Base-by-base conservation (phyloP, 2,888 invertebrate species). In the Phaedon cochleariae region DNA sequence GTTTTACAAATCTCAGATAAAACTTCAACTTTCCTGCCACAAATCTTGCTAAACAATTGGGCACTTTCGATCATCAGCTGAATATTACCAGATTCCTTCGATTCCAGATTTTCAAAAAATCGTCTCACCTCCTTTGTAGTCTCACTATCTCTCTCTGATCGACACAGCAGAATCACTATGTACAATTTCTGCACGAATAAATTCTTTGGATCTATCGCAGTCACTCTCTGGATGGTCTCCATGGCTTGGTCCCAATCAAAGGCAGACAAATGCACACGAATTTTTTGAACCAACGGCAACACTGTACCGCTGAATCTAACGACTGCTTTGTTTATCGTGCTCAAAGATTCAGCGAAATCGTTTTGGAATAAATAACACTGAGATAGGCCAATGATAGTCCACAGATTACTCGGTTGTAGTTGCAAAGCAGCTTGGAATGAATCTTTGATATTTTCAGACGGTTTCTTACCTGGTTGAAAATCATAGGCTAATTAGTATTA, bases 241-340 rank as follows among this genome's bases (percentile, higher is more conserved):
- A 90, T 81, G 0, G 92, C 89, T 75, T 94, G 92, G 59, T 97
- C 96, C 96, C 96, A 98, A 80, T 96, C 94, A 77, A 92, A 90
- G 72, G 90, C 84, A 0, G 94, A 90, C 74, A 98, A 86, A 74
- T 94, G 92, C 67, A 94, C 90, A 77, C 89, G 91, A 88, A 97
- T 90, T 85, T 97, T 97, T 80, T 96, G 95, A 46, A 95, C 85
- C 2, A 97, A 84, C 0, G 95, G 93, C 0, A 97, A 89, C 29
- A 91, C 85, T 78, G 92, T 89, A 59, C 90, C 89, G 1, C 94
- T 90, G 81, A 90, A 91, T 54, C 90, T 87, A 0, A 96, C 93
- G 59, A 97, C 90, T 0, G 95, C 85, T 76, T 91, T 90, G 81
- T 96, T 96, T 18, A 96, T 83, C 34, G 90, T 86, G 22, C 91